Evolutionary conservation across 2,888 invertebrate species (phyloP).

Genomic region (Automeris io): DNA sequence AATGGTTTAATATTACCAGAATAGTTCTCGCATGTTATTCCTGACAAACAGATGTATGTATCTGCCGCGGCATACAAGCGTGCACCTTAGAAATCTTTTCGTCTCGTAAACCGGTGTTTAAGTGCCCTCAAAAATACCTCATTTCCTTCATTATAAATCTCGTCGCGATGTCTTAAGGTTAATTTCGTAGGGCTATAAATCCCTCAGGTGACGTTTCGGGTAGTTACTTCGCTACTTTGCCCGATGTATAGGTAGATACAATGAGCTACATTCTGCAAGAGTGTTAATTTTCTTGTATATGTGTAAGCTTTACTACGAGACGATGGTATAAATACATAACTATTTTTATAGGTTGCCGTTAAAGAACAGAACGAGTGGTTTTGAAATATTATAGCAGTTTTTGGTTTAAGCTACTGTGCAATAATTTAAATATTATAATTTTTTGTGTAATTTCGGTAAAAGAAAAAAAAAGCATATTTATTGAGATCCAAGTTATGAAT

Average conservation of each 20-base stretch:
- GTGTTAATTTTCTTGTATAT: background rate
- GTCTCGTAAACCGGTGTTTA: constrained; percentile 32
- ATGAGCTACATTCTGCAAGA: background rate
- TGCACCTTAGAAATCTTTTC: constrained; percentile 4
- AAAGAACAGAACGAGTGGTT: no score
- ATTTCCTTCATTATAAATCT: constrained; percentile 65
- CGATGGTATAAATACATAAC: no score
- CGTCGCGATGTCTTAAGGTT: constrained; percentile 54
- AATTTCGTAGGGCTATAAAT: constrained; percentile 65
- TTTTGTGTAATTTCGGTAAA: no score
- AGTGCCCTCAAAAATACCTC: constrained; percentile 54
- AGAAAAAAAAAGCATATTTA: no score
- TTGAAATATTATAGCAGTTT: no score
- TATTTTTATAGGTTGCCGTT: no score
- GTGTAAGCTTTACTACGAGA: no score
- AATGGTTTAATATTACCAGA: no score
- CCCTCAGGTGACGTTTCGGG: constrained; percentile 30
- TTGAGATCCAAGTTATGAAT: no score
- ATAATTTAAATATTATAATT: no score
- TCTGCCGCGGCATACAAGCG: background rate
- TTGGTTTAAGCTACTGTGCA: no score
- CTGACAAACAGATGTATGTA: background rate
- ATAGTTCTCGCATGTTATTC: no score
- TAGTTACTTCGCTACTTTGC: constrained; percentile 19
- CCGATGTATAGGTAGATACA: constrained; percentile 9